Base-by-base conservation (phyloP, 2,797 vertebrate genomes). In the Takifugu ocellatus region DNA sequence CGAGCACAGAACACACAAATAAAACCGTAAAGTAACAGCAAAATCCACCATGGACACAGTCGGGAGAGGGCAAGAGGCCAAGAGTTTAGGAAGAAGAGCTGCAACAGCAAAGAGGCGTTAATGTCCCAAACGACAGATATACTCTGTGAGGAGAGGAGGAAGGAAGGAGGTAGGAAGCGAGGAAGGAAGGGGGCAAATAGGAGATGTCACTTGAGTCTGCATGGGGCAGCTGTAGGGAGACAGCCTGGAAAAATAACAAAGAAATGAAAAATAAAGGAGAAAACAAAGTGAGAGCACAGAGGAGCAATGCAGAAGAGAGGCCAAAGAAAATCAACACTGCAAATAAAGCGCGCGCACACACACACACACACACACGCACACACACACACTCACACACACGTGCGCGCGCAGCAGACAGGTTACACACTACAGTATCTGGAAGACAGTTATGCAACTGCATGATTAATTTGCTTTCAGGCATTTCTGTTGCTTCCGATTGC, bases 91-190 rank as follows among this genome's bases (percentile, higher is more conserved):
- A 79, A 77, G 79, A 79, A 21, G 79, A 87, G 81, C 90, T 92
- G 91, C 87, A 92, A 92, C 54, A 66, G 78, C 78, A 87, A 87
- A 85, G 72, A 81, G 57, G 78, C 72, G 87, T 92, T 91, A 92
- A 90, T 80, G 87, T 70, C 29, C 55, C 49, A 11, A 54, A 74
- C 33, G 69, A 71, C 16, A 71, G 63, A 79, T 66, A 80, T 77
- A 67, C 60, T 74, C 76, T 62, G 71, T n/a, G 61, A 59, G 67
- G 54, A 49, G 51, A 43, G 4, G 54, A n/a, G 39, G 49, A 51
- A 25, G 17, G 24, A 29, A n/a, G 48, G 25, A 21, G 49, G 39
- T n/a, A 48, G 59, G 61, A 46, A 55, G 64, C 60, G 29, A 56
- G 59, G 51, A 64, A 66, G 59, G 6, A 29, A 51, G 9, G 71